A percentile compares a stretch with the other conserved stretches of the same genome.
Conservation (phyloP, 2,113 vertebrate species). For the Chunga burmeisteri region DNA sequence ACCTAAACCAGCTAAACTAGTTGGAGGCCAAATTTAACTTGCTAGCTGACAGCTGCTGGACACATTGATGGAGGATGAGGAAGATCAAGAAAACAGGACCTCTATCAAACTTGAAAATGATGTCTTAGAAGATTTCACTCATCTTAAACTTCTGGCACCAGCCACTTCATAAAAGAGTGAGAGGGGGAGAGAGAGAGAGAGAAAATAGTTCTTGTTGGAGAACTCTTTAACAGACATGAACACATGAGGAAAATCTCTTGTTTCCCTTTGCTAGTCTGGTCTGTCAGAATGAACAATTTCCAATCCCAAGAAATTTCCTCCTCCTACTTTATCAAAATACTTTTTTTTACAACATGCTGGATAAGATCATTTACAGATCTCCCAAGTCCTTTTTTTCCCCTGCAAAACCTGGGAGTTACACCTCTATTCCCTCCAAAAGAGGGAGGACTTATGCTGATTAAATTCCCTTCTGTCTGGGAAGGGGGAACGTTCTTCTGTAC, state of each 20-base stretch:
- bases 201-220: background rate
- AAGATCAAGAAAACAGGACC: background rate
- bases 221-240: background rate
- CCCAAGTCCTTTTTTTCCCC: fast-evolving
- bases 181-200: background rate
- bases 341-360: background rate
- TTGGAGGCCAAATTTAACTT: background rate
- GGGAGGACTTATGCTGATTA: background rate
- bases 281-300: background rate
- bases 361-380: background rate
- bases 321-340: background rate
- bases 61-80: background rate
- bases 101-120: background rate
- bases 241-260: background rate
- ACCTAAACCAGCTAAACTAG: background rate
- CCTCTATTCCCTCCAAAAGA: background rate
- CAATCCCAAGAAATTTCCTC: background rate
- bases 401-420: background rate
- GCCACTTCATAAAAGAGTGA: background rate
- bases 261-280: background rate
- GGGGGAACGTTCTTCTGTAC: background rate
- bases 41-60: background rate
- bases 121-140: background rate
- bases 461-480: background rate
- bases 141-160: background rate